phyloP scores from a whole-genome alignment of 2,113 vertebrate species.

The Planiliza haematocheilus region DNA sequence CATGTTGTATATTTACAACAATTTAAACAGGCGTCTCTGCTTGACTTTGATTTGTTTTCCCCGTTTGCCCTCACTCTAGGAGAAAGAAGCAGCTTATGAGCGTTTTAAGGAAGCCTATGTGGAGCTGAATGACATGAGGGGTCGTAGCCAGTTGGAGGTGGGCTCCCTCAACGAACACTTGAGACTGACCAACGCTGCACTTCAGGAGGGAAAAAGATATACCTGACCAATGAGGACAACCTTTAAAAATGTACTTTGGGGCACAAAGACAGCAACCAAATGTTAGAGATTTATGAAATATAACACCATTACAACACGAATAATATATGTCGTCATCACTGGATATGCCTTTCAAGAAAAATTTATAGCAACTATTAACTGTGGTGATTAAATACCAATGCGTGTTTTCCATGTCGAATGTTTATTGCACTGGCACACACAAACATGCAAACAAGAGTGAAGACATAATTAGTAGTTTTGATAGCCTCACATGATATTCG shows the following conservation, averaged over 20 bases:
- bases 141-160: constrained; percentile 87
- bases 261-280: not conserved
- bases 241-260: not conserved
- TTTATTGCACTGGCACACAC: constrained; percentile 70
- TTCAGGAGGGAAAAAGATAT: constrained; percentile 85
- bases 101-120: constrained; percentile 91
- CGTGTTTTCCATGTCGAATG: constrained; percentile 27
- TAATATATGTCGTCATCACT: not conserved
- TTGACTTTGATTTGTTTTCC: not conserved
- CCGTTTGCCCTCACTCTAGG: constrained; percentile 75
- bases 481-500: constrained; percentile 64
- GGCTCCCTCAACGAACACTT: constrained; percentile 90
- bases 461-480: constrained; percentile 24
- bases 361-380: not conserved
- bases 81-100: constrained; percentile 89
- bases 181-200: constrained; percentile 86
- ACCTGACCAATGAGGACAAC: constrained; percentile 27
- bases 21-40: not conserved
- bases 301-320: not conserved
- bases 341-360: not conserved
- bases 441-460: constrained; percentile 76
- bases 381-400: constrained; percentile 40
- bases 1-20: not conserved
- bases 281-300: not conserved
- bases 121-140: constrained; percentile 89